phyloP scores from a whole-genome alignment of 2,797 vertebrate genomes.

The Gobionotothen gibberifrons region DNA sequence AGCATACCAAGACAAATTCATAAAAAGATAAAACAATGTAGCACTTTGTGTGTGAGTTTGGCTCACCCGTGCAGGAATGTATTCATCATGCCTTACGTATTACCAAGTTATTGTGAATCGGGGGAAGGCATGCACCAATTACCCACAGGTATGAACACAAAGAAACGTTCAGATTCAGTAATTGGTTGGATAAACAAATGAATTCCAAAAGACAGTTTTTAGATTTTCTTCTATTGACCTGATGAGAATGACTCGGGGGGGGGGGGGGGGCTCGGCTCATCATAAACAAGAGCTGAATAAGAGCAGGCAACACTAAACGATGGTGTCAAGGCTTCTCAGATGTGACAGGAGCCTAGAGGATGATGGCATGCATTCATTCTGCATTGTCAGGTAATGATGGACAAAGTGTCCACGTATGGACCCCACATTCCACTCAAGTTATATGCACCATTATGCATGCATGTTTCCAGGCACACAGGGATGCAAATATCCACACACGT shows the following conservation, averaged over 20 bases:
- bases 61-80: conserved; percentile 56
- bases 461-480: conserved; percentile 49
- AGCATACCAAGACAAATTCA: conserved; percentile 49
- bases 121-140: conserved; percentile 71
- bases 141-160: conserved; percentile 61
- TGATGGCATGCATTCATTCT: conserved; percentile 69
- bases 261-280: conserved; percentile 42
- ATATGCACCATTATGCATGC: conserved; percentile 67
- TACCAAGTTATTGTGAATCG: conserved; percentile 55
- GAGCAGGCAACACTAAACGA: conserved; percentile 68
- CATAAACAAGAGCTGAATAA: conserved; percentile 49
- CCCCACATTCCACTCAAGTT: conserved; percentile 46
- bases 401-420: conserved; percentile 62
- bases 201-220: conserved; percentile 60
- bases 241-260: conserved; percentile 57
- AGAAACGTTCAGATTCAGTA: conserved; percentile 51
- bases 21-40: conserved; percentile 36
- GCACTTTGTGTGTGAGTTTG: conserved; percentile 42
- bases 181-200: conserved; percentile 69
- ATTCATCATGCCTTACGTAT: conserved; percentile 62
- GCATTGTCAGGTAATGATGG: conserved; percentile 60
- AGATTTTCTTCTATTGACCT: conserved; percentile 71
- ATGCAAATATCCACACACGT: conserved; percentile 29
- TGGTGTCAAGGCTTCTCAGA: conserved; percentile 50
- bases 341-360: conserved; percentile 43